Evolutionary conservation across 1,140 invertebrate species (phyloP).

Genomic region (Zaprionus inermis): DNA sequence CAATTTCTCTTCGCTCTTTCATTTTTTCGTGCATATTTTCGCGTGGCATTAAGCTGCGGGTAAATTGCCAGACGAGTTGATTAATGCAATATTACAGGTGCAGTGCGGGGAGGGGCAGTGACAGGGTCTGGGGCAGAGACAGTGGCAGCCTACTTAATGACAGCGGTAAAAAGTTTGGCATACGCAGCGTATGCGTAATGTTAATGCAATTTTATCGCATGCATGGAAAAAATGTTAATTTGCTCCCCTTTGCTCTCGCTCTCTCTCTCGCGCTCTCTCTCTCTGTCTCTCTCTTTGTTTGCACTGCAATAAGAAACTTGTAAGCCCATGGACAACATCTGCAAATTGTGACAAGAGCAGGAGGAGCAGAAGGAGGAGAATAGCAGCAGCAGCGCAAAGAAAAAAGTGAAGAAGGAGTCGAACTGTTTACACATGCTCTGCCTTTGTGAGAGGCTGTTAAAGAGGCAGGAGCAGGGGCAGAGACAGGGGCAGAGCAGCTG

Average conservation of each 20-base stretch:
- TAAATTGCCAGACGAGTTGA: conserved; percentile 76
- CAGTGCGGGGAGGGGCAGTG: background rate
- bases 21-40: conserved; percentile 5
- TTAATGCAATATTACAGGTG: conserved; percentile 74
- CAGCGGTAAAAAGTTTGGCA: conserved; percentile 17
- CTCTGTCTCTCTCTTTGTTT: conserved; percentile 7
- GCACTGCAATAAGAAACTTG: conserved; percentile 78
- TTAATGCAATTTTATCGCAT: conserved; percentile 70
- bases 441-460: conserved; percentile 30
- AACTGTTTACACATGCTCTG: conserved; percentile 52
- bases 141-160: conserved; percentile 71
- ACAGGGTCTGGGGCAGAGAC: background rate
- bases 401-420: conserved; percentile 4
- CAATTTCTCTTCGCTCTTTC: conserved; percentile 13
- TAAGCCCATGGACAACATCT: conserved; percentile 63
- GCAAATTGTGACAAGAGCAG: conserved; percentile 56
- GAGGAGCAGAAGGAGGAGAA: conserved; percentile 10
- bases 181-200: conserved; percentile 66
- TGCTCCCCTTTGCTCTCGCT: background rate
- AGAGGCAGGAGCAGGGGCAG: background rate
- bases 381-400: conserved; percentile 35
- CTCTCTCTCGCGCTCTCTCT: background rate
- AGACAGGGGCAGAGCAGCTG: no score
- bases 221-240: conserved; percentile 44
- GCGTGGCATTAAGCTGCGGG: conserved; percentile 34